Percentiles rank a stretch among this genome's conserved stretches.
phyloP scores from a whole-genome alignment of 2,797 vertebrate species.

The Leucoraja ocellata region DNA sequence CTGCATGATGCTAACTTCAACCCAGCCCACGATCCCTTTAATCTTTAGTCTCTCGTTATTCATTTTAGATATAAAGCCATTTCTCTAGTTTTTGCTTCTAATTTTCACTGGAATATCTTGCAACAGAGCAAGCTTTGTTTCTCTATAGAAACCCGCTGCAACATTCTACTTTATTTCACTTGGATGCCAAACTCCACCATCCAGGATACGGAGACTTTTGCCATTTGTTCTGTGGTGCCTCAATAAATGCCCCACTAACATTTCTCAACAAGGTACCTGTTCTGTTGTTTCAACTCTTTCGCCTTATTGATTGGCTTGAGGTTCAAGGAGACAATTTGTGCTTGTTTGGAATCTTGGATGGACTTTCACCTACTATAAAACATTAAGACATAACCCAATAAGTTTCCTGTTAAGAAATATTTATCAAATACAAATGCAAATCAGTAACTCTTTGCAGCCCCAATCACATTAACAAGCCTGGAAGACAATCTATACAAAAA shows the following conservation, averaged over 20 bases:
- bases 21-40: not conserved
- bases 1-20: not conserved
- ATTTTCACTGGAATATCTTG: not conserved
- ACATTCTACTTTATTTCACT: constrained; percentile 49
- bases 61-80: not conserved
- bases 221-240: constrained; percentile 47
- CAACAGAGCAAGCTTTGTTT: constrained; percentile 43
- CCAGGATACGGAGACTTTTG: constrained; percentile 44
- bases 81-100: not conserved
- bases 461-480: not conserved
- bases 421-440: not conserved
- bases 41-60: not conserved
- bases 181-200: constrained; percentile 48
- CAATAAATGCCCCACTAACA: constrained; percentile 45
- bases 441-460: too few species aligned
- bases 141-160: constrained; percentile 49
- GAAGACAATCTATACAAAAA: not conserved
- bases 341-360: constrained; percentile 48
- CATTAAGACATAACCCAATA: constrained; percentile 48
- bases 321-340: constrained; percentile 49
- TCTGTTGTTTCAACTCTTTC: constrained; percentile 45
- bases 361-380: constrained; percentile 45
- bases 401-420: constrained; percentile 46
- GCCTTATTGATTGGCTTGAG: constrained; percentile 42
- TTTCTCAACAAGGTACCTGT: constrained; percentile 46